Conservation (phyloP, 1,140 invertebrate species). For the Camponotus pennsylvanicus region DNA sequence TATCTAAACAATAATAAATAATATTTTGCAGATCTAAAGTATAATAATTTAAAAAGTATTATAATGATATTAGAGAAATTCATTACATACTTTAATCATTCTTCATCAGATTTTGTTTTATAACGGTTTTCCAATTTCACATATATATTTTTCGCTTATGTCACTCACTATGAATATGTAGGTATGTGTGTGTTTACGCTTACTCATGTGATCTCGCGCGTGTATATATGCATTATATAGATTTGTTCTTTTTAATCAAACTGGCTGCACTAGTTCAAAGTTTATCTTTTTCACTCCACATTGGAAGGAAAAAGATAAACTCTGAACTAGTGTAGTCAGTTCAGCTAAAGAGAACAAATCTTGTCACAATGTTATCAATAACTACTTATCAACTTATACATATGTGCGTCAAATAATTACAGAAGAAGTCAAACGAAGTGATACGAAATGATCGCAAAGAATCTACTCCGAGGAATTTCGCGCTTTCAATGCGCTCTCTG, state of each 20-base stretch:
- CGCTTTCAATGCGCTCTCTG: constrained; percentile 5
- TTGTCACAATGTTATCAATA: not conserved
- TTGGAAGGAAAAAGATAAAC: too few species aligned
- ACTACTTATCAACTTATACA: not conserved
- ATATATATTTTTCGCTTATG: too few species aligned
- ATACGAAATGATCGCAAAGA: not conserved
- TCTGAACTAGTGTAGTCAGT: too few species aligned
- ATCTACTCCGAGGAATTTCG: constrained; percentile 8
- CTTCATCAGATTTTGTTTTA: not conserved
- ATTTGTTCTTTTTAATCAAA: too few species aligned
- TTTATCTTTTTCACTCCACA: too few species aligned
- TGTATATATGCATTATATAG: not conserved
- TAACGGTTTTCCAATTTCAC: too few species aligned
- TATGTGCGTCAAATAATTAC: not conserved
- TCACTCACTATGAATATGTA: too few species aligned
- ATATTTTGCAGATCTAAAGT: not conserved
- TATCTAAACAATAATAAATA: not conserved
- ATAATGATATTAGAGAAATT: not conserved
- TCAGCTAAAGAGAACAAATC: too few species aligned
- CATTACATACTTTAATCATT: not conserved
- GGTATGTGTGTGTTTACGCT: not conserved
- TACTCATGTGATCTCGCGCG: not conserved
- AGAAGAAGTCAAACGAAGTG: not conserved
- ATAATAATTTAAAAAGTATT: not conserved
- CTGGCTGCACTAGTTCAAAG: too few species aligned